Conservation (phyloP, 2,888 invertebrate species). For the Chrysolina americana region DNA sequence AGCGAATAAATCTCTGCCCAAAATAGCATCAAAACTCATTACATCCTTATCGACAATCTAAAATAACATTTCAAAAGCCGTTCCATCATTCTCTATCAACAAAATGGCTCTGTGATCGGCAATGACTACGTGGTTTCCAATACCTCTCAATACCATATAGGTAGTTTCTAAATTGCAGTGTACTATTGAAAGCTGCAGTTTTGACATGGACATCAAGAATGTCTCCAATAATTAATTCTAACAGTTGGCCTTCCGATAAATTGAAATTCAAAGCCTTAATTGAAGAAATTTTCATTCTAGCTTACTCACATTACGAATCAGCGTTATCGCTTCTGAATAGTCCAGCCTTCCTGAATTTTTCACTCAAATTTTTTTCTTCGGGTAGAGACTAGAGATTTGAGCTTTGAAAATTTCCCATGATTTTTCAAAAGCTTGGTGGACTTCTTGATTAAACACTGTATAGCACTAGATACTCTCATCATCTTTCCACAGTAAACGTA, state of each 20-base stretch:
- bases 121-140: no score
- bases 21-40: no score
- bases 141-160: no score
- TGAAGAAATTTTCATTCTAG: conserved; percentile 15
- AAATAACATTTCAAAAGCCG: no score
- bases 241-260: conserved; percentile 22
- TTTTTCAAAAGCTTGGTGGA: background rate
- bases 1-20: no score
- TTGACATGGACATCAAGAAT: background rate
- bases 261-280: conserved; percentile 33
- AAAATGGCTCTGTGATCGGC: no score
- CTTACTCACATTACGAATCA: conserved; percentile 23
- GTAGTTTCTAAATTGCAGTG: no score
- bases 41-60: no score
- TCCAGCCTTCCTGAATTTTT: conserved; percentile 37
- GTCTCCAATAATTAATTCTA: background rate
- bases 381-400: conserved; percentile 37
- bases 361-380: conserved; percentile 36
- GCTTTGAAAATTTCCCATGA: conserved; percentile 36
- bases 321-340: conserved; percentile 37
- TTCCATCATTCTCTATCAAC: no score
- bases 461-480: background rate
- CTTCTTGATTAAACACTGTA: background rate
- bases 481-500: background rate
- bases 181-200: no score